Evolutionary conservation across 2,797 vertebrate species (phyloP).

Genomic region (Alcedo quadribrachys): DNA sequence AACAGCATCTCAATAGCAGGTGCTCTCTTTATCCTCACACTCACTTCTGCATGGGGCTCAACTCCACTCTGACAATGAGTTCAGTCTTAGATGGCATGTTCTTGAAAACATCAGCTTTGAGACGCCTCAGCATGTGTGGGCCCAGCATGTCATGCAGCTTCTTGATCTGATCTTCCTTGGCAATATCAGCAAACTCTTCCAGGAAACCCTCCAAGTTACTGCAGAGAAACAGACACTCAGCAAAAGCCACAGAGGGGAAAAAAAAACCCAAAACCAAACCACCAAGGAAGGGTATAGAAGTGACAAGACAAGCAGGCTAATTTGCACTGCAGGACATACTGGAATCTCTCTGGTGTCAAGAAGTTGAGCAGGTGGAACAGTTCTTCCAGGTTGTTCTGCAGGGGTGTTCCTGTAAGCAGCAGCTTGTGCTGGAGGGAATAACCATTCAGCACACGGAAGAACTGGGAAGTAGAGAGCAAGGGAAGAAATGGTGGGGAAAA

Average conservation of each 20-base stretch:
- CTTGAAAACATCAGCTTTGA: slow-evolving; percentile 98
- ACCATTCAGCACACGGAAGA: slow-evolving; percentile 95
- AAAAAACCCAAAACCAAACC: not conserved
- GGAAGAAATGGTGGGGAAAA: not conserved
- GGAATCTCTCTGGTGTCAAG: slow-evolving; percentile 94
- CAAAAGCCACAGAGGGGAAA: not conserved
- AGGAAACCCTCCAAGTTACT: slow-evolving; percentile 97
- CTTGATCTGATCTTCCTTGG: slow-evolving; percentile 99
- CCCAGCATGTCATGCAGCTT: slow-evolving; percentile 99
- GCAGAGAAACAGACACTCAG: slow-evolving; percentile 34
- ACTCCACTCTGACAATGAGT: slow-evolving; percentile 94
- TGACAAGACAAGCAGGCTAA: not conserved
- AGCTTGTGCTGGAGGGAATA: slow-evolving; percentile 97
- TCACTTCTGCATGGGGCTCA: slow-evolving; percentile 99
- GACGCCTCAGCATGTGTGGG: slow-evolving; percentile 95
- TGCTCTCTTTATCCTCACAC: slow-evolving; percentile 24
- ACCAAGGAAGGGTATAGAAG: not conserved
- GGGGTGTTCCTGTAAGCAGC: slow-evolving; percentile 94
- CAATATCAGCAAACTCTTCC: slow-evolving; percentile 98
- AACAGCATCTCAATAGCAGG: not conserved
- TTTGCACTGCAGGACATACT: slow-evolving; percentile 81
- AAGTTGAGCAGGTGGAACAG: slow-evolving; percentile 98
- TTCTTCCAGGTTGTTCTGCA: slow-evolving; percentile 98
- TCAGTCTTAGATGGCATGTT: slow-evolving; percentile 99
- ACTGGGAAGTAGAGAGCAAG: slow-evolving; percentile 75